Conservation (phyloP, 2,888 invertebrate species). For the Nephrotoma guestfalica region DNA sequence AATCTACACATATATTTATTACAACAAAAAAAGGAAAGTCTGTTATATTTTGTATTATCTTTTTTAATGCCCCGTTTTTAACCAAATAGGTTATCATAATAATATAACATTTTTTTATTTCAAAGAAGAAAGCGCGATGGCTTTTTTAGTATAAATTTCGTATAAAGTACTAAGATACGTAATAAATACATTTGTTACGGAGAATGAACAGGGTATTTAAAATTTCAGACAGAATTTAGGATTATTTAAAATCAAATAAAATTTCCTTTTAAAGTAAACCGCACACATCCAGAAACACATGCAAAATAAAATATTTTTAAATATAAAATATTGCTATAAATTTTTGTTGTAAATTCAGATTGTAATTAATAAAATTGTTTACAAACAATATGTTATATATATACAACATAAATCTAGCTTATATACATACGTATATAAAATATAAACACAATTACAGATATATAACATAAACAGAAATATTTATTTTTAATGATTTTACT, state of each 20-base stretch:
- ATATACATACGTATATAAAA: background rate
- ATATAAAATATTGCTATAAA: background rate
- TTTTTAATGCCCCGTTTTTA: conserved; percentile 14
- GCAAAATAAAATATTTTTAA: background rate
- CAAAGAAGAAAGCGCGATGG: background rate
- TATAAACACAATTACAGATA: background rate
- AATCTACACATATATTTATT: background rate
- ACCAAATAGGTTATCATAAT: conserved; percentile 14
- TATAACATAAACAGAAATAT: background rate
- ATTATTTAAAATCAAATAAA: background rate
- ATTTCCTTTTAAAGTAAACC: background rate
- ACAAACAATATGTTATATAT: background rate
- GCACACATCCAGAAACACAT: background rate
- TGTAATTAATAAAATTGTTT: background rate
- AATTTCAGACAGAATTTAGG: background rate
- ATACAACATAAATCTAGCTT: background rate
- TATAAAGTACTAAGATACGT: background rate
- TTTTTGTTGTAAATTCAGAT: background rate
- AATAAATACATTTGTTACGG: background rate
- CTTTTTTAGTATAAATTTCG: background rate
- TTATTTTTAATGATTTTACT: background rate
- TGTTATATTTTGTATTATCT: conserved; percentile 10
- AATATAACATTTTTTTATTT: background rate
- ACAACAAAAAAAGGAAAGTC: background rate
- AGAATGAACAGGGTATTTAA: background rate